Evolutionary conservation across 2,113 vertebrate genomes (phyloP).

Genomic region (Centropristis striata): DNA sequence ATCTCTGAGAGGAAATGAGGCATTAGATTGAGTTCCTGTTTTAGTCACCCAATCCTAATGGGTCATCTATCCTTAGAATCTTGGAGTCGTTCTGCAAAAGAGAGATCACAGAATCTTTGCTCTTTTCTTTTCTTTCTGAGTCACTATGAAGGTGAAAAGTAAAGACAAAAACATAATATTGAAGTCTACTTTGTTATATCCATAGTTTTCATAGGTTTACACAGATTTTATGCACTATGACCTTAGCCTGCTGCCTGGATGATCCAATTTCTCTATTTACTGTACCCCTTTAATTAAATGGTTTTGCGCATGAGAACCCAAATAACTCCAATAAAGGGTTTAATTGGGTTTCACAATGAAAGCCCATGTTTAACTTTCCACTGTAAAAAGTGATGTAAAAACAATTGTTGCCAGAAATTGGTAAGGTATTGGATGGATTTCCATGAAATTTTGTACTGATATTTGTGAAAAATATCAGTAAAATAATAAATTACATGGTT

Average conservation of each 20-base stretch:
- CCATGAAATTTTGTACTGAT: not conserved
- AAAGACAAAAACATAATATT: conserved; percentile 22
- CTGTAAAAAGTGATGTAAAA: not conserved
- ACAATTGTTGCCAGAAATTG: not conserved
- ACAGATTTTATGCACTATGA: not conserved
- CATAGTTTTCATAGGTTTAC: conserved; percentile 1
- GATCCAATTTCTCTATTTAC: not conserved
- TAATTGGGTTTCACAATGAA: not conserved
- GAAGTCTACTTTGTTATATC: not conserved
- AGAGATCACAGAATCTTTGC: conserved; percentile 39
- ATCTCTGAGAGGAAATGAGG: conserved; percentile 81
- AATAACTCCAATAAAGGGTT: not conserved
- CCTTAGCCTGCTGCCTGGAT: not conserved
- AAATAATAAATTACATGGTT: too few species aligned
- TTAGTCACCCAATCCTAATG: conserved; percentile 80
- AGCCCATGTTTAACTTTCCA: not conserved
- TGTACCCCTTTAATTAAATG: not conserved
- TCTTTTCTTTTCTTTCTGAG: conserved; percentile 20
- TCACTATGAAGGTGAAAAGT: conserved; percentile 11
- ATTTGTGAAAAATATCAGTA: too few species aligned
- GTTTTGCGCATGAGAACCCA: conserved; percentile 1
- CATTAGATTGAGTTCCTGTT: conserved; percentile 82
- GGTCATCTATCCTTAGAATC: conserved; percentile 74
- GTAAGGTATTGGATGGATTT: not conserved
- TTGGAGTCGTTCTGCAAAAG: conserved; percentile 28